Evolutionary conservation across 2,888 invertebrate genomes (phyloP).

Genomic region (Priocnemis perturbator): DNA sequence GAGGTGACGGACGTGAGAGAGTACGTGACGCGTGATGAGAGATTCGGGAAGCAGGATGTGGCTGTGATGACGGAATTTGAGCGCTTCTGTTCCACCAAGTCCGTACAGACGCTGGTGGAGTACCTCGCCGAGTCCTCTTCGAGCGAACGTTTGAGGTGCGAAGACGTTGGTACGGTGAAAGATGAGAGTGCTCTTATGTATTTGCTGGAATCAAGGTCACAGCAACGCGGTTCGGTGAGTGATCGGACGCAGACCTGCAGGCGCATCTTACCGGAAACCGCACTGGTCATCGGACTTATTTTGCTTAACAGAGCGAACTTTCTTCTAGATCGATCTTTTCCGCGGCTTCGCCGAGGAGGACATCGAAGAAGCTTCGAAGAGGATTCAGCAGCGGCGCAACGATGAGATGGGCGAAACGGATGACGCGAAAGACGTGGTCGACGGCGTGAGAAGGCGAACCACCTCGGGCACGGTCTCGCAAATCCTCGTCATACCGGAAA

Average conservation of each 20-base stretch:
- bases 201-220: no score
- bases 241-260: no score
- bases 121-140: not conserved
- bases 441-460: not conserved
- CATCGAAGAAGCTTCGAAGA: slow-evolving; percentile 39
- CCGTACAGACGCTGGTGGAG: slow-evolving; percentile 8
- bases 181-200: not conserved
- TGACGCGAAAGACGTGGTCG: slow-evolving; percentile 12
- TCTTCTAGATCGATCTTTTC: slow-evolving; percentile 8
- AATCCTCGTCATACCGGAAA: slow-evolving; percentile 38
- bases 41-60: not conserved
- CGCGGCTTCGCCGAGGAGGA: not conserved
- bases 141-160: no score
- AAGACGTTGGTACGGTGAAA: no score
- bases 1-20: not conserved
- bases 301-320: no score
- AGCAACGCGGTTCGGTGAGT: no score
- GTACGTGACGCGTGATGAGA: slow-evolving; percentile 13
- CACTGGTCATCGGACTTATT: no score
- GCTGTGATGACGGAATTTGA: not conserved
- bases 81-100: not conserved
- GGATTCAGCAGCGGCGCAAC: slow-evolving; percentile 49
- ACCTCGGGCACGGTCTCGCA: slow-evolving; percentile 25
- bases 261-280: no score
- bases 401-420: slow-evolving; percentile 25